phyloP scores from a whole-genome alignment of 64 coral and sea anemone genomes.

The Porites australiensis region DNA sequence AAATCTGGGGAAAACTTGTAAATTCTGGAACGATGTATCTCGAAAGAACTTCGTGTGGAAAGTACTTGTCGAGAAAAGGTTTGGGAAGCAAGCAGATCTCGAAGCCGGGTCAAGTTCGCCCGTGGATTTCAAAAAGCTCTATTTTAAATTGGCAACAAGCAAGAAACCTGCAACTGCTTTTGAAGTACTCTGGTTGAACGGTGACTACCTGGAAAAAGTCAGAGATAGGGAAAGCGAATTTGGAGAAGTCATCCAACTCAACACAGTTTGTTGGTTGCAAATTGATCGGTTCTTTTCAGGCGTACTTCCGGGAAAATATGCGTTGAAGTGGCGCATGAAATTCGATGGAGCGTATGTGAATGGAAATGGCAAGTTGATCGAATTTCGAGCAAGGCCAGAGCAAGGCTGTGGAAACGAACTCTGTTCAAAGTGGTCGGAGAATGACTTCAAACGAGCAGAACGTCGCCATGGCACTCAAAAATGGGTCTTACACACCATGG shows the following conservation, averaged over 20 bases:
- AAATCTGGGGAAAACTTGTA: conserved; percentile 79
- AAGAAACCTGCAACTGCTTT: conserved; percentile 65
- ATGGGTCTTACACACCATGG: conserved; percentile 78
- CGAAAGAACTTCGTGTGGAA: conserved; percentile 73
- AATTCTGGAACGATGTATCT: conserved; percentile 71
- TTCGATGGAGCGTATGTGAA: conserved; percentile 60
- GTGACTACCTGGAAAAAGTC: conserved; percentile 53
- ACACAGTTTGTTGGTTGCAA: conserved; percentile 67
- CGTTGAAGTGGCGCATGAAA: conserved; percentile 72
- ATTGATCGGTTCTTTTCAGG: conserved; percentile 36
- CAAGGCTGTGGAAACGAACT: conserved; percentile 61
- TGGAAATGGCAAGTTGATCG: conserved; percentile 6
- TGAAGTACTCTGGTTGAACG: conserved; percentile 37
- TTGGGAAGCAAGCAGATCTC: conserved; percentile 11
- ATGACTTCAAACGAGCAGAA: conserved; percentile 48
- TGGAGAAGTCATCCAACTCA: conserved; percentile 69
- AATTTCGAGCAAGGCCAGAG: conserved; percentile 68
- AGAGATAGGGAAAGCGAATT: conserved; percentile 51
- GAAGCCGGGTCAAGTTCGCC: not conserved
- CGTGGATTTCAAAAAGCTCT: conserved; percentile 62
- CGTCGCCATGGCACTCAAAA: conserved; percentile 40
- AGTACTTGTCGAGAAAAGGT: conserved; percentile 58
- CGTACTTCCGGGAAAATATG: conserved; percentile 71
- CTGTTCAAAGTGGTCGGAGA: conserved; percentile 63
- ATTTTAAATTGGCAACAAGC: conserved; percentile 58